Evolutionary conservation across 2,888 invertebrate genomes (phyloP), one percentile per base, ranked within the genome.

Genomic region (Drosophila ustulata): DNA sequence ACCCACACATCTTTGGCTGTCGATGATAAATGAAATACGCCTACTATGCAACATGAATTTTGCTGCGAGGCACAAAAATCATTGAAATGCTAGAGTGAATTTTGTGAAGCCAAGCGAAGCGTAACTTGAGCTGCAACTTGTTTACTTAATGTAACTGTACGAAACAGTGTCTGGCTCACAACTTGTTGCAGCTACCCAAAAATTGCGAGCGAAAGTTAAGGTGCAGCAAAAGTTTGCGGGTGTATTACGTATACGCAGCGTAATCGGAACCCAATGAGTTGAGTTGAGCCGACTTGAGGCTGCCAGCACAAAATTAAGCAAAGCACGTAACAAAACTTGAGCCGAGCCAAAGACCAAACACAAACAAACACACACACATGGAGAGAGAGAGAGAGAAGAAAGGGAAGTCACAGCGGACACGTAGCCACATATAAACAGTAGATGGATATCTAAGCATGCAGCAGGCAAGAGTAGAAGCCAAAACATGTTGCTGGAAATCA

Each of bases 221-320:
- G 53, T 76, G 72, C 76, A 64, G 39, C 32, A 50, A 37, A 37
- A 37, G 37, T 37, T 73, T 80, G 53, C 59, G 18, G 3, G 18
- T 72, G 53, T 65, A 65, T 85, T 82, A 66, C 53, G 78, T 71
- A 70, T 71, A 71, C 66, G 67, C 57, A 66, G 26, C 56, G 82
- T 82, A 84, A 82, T 76, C 79, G 82, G 73, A 79, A 77, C 69
- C 63, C 82, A 73, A 79, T 77, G 65, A 79, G 80, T 50, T 72
- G 49, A 45, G 59, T 50, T 68, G 49, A 45, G 59, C 47, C 68
- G 49, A 45, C 56, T 47, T 72, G 49, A 45, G 59, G 50, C 65
- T 58, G 58, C 39, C 64, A 65, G 51, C 65, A 61, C 53, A 69
- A 73, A 78, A 78, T 75, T 80, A 81, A 64, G 71, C 81, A 78